Evolutionary conservation across 2,888 invertebrate genomes (phyloP).

Genomic region (Oscheius sp.): DNA sequence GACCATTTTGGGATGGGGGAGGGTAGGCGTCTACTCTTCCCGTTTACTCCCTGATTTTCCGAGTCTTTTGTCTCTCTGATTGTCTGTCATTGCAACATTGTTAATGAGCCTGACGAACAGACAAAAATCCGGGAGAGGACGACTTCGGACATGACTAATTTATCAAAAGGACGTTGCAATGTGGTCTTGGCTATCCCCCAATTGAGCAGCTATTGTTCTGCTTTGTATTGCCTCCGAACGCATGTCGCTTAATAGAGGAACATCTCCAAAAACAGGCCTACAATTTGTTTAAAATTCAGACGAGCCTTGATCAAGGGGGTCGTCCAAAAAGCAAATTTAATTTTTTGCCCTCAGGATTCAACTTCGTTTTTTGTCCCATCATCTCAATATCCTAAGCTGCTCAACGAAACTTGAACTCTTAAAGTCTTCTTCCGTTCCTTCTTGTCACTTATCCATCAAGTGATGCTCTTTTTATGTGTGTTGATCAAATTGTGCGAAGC

Average conservation of each 20-base stretch:
- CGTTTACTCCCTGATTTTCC: slow-evolving; percentile 5
- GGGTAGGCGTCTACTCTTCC: not conserved
- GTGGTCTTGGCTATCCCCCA: not conserved
- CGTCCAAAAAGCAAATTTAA: not conserved
- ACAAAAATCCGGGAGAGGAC: not conserved
- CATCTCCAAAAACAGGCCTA: too few relatives aligned
- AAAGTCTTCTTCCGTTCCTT: not conserved
- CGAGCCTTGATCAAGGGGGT: too few relatives aligned
- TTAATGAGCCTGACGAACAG: not conserved
- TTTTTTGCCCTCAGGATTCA: not conserved
- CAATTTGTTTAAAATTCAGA: too few relatives aligned
- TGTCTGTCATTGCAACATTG: slow-evolving; percentile 11
- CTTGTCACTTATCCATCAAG: slow-evolving; percentile 5
- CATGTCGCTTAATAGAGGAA: too few relatives aligned
- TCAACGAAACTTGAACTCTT: not conserved
- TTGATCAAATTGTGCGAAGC: slow-evolving; percentile 10
- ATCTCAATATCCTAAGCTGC: slow-evolving; percentile 1
- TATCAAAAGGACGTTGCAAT: not conserved
- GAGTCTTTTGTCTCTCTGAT: not conserved
- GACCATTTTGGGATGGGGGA: slow-evolving; percentile 24
- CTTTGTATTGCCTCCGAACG: not conserved
- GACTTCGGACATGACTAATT: slow-evolving; percentile 29
- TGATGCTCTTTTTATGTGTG: not conserved
- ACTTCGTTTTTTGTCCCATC: slow-evolving; percentile 6
- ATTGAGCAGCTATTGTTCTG: slow-evolving; percentile 7